Evolutionary conservation across 2,797 vertebrate species (phyloP), one percentile per base, ranked within the genome.

Genomic region (Coluber constrictor): DNA sequence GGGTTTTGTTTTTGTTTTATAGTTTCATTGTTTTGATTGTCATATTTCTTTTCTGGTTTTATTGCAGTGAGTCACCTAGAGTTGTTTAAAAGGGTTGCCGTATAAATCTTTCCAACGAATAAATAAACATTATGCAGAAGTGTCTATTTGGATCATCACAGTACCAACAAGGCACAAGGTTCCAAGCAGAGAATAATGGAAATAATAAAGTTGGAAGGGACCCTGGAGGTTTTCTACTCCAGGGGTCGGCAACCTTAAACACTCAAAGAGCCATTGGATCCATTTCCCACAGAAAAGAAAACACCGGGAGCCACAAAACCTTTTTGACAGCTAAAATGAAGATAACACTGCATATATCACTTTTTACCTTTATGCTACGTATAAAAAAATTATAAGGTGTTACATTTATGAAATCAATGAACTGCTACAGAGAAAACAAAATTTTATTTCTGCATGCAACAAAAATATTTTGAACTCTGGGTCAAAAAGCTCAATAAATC

Each of bases 71-170:
- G 63, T 66, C 63, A 66, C 29, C 63, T 29, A 66, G 63, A n/a
- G 29, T 66, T 66, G 4, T 5, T 66, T n/a, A 66, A 66, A 66
- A n/a, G 32, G 16, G 16, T 18, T 1, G 6, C 32, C 32, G 20
- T 18, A 74, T 74, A 37, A 74, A 37, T 70, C 63, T 70, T 70
- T 70, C n/a, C 63, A 70, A 70, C 32, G 13, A 70, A 70, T 70
- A 32, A 61, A 61, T 27, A 32, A 15, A 11, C 86, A 90, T 47
- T 12, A 51, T 88, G 90, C 92, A 88, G 92, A 96, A 94, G 90
- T 96, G 93, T 91, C 94, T 95, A 95, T 93, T 92, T 86, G 89
- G 54, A 25, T 56, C 79, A 90, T 94, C 94, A 94, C 93, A 95
- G 88, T 95, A 37, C 61, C 74, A 93, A 1, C 55, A 92, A 54